Evolutionary conservation across 1,140 invertebrate species (phyloP), one percentile per base, ranked within the genome.

Genomic region (Panagrolaimus sp.): DNA sequence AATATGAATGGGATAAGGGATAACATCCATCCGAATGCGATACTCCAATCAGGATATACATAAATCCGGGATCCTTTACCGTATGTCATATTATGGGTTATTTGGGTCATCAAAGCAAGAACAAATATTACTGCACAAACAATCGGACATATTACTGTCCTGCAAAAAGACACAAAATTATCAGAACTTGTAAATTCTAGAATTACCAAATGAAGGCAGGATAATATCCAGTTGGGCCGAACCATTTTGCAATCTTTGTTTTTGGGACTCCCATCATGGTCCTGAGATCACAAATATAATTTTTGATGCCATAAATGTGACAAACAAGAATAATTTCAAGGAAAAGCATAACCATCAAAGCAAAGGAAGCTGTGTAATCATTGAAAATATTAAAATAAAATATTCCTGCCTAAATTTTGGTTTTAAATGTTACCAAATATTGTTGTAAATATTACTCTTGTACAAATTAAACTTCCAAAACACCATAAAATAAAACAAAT

Each of bases 321-420:
- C 43, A 45, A 28, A 76, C 46, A 21, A 76, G 63, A 7, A 79
- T 45, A 6, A 75, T 32, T 67, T 76, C 75, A 17, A 76, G 47
- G 45, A 78, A 66, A 26, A 76, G 15, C 15, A 74, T 32, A 7
- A 76, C 38, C 28, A 74, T 76, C 15, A 76, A 47, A 4, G 76
- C 45, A 62, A 76, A 78, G 3, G 73, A 76, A 15, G 76, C 58
- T 2, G 63, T 52, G 26, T 76, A 76, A 47, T 76, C 69, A 67
- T 76, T 69, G 43, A 76, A 68, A 7, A 76, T 63, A n/a, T 67
- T 79, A 43, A 79, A 76, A 47, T 76, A 76, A 48, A 75, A 76
- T n/a, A 76, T 78, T 38, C 75, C 75, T 3, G 72, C 65, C 74
- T 78, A 15, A 52, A 52, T 28, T 8, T 12, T 9, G 45, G 26